Evolutionary conservation across 92 coral and sea anemone species (phyloP), one percentile per base, ranked within the genome.

Genomic region (Heliopora coerulea): DNA sequence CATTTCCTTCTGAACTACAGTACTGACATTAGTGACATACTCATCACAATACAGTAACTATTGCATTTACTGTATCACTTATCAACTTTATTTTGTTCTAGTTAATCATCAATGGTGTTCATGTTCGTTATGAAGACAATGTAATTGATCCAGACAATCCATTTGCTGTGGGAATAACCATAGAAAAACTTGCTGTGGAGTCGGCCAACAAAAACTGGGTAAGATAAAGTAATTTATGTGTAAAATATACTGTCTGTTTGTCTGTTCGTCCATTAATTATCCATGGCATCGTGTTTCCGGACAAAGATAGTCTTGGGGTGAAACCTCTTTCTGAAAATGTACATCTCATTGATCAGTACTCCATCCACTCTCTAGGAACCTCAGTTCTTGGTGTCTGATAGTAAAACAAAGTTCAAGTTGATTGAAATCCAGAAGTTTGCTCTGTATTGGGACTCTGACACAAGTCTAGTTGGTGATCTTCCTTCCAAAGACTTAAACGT

Each of bases 161-260:
- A 3, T 93, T 89, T 90, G 93, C 98, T 23, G 82, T 89, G 85
- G 98, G 98, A 42, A 89, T 93, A 12, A 93, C 98, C 19, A 89
- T 89, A 54, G 93, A 69, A 26, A 93, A 87, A 52, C 82, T 93
- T 59, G 89, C 98, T 50, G 96, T 91, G 23, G 93, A 93, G 65
- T 89, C 98, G 23, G 91, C 98, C 25, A 93, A 89, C 46, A 89
- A 89, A 79, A 88, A 79, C 54, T 93, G 98, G 98, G 98, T 93
- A 77, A 62, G 90, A 72, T 37, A 41, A 41, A 26, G 34, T 1
- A 3, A 19, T 21, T 15, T 3, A 19, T 54, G 6, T 67, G 33
- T 33, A 11, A 27, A 73, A 49, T 54, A 10, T 8, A 1, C 3
- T 46, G 52, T 46, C 17, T 46, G 52, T 46, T n/a, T 46, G 52